A percentile compares a stretch with the other conserved stretches of the same genome.
Evolutionary conservation across 2,888 invertebrate species (phyloP).

Genomic region (Melipona beecheii): DNA sequence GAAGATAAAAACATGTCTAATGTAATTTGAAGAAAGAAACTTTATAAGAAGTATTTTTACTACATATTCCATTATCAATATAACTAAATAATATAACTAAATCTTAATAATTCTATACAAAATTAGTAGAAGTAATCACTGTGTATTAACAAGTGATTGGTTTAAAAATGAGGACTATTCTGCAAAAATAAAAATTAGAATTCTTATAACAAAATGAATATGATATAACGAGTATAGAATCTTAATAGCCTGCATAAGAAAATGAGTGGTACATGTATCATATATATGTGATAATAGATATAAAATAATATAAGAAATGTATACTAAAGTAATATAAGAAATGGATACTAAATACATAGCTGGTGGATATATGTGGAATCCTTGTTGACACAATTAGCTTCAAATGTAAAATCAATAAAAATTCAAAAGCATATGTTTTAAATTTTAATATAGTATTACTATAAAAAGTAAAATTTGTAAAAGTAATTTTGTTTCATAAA

Average conservation of each 20-base stretch:
- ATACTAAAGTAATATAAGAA: no score
- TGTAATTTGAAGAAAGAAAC: constrained; percentile 85
- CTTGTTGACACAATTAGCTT: constrained; percentile 93
- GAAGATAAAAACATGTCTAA: constrained; percentile 90
- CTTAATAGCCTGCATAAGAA: constrained; percentile 88
- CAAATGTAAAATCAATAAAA: constrained; percentile 87
- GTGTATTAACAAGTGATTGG: constrained; percentile 92
- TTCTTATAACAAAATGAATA: constrained; percentile 94
- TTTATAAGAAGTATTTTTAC: neutral
- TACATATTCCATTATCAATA: neutral
- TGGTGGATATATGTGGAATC: constrained; percentile 97
- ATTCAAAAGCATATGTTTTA: neutral
- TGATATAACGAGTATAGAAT: constrained; percentile 91
- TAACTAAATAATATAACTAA: neutral
- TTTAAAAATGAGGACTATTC: constrained; percentile 91
- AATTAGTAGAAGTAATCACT: constrained; percentile 90
- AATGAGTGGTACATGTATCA: constrained; percentile 89
- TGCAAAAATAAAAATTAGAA: constrained; percentile 90
- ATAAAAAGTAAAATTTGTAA: neutral
- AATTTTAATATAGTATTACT: neutral
- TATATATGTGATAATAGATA: constrained; percentile 89
- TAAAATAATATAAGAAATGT: no score
- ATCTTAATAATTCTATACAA: constrained; percentile 85
- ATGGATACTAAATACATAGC: constrained; percentile 85
- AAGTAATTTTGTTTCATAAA: constrained; percentile 76